These are phyloP conservation scores for Morelia viridis DNA, from an alignment of 2,797 vertebrate genomes.

Conservation along the genomic window DNA sequence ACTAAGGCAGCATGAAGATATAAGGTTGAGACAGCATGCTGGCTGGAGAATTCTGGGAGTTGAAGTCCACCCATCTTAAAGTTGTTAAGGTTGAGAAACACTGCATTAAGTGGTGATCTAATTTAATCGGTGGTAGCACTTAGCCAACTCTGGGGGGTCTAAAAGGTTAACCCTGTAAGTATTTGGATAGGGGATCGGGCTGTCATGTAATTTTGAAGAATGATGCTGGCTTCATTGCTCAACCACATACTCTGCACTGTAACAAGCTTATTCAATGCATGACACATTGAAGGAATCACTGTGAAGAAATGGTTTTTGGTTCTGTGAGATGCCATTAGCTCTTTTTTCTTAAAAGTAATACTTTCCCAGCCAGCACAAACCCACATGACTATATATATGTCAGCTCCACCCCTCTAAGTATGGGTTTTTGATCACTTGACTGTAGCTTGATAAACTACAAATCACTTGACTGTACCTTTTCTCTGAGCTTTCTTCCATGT, in stretches of 20 bases:
- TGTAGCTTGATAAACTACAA: not conserved
- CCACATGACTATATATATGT: not conserved
- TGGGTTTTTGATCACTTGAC: not conserved
- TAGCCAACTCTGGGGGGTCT: not conserved
- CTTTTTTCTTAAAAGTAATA: not conserved
- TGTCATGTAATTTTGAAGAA: not conserved
- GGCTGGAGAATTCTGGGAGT: no score
- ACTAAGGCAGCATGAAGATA: not conserved
- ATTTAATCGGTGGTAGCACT: slow-evolving; percentile 19
- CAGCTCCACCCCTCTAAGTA: not conserved
- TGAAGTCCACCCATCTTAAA: no score
- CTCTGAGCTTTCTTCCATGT: not conserved
- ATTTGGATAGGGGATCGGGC: not conserved
- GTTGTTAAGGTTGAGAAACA: no score
- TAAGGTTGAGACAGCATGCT: no score
- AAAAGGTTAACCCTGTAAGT: not conserved
- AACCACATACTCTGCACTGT: not conserved
- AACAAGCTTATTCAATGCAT: not conserved
- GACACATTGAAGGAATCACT: not conserved
- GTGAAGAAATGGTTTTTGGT: not conserved
- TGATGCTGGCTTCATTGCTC: not conserved
- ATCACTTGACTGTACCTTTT: not conserved
- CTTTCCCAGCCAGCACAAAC: not conserved
- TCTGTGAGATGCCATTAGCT: not conserved
- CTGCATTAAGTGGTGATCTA: not conserved